Evolutionary conservation across 1,140 invertebrate genomes (phyloP), one percentile per base, ranked within the genome.

Genomic region (Babylonia areolata): DNA sequence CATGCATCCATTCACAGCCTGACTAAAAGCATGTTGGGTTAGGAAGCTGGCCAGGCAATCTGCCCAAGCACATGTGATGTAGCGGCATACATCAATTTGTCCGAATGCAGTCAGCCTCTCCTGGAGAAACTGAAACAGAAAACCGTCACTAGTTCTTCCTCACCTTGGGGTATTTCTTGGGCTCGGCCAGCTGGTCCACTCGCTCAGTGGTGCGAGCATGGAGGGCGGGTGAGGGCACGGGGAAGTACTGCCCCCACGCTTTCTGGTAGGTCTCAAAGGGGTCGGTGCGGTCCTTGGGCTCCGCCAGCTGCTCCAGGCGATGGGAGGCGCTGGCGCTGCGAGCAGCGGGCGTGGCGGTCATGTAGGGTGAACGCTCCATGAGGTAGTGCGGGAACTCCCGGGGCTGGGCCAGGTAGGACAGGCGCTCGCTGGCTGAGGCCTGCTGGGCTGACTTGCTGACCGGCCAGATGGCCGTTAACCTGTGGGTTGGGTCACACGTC

Each of bases 381-480:
- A 79, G 71, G 83, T 91, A 88, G 15, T 87, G 46, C 17, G 64
- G 58, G 75, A 89, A 73, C n/a, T 84, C 81, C 86, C 90, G 91
- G 33, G 88, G 88, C 58, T 75, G 69, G 35, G 89, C 85, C 12
- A 93, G 88, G 11, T 80, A 42, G 64, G 81, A 23, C 2, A 92
- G 82, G 23, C 92, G 85, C 51, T 87, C 87, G 28, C 89, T 85
- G 2, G 91, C 88, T 0, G 86, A 79, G 2, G 89, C 91, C 28
- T 90, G 86, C 78, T 90, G 71, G 0, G 92, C 90, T 31, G 71
- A 81, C 15, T 83, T n/a, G 3, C 86, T 90, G 5, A 93, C 92
- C 46, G 88, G 89, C 91, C 92, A 92, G n/a, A 91, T 89, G 78
- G 92, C 87, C 0, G 90, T 88, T 1, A 84, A 81, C 86, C 91